Evolutionary conservation across 30 jellyfish, hydroid and myxozoan species (phyloP).

Genomic region (Phacellophora camtschatica): DNA sequence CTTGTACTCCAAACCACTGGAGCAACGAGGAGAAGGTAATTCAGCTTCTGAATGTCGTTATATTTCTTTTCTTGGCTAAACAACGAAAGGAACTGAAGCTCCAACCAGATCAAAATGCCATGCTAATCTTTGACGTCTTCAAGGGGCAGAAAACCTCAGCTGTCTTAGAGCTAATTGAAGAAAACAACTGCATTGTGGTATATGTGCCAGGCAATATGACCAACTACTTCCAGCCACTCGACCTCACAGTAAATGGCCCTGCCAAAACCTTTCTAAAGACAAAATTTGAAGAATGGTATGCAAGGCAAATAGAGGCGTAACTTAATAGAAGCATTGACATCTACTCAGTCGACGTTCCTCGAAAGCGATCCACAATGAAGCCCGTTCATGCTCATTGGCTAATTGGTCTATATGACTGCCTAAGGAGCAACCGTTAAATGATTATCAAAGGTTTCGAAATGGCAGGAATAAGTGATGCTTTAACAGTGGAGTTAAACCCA

Average conservation of each 20-base stretch:
- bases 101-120: slow-evolving; percentile 43
- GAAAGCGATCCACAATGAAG: slow-evolving; percentile 52
- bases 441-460: slow-evolving; percentile 19
- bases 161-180: slow-evolving; percentile 29
- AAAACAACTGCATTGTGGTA: slow-evolving; percentile 22
- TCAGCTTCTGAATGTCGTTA: slow-evolving; percentile 14
- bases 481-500: not conserved
- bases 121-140: slow-evolving; percentile 53
- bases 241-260: slow-evolving; percentile 41
- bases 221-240: slow-evolving; percentile 49
- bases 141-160: slow-evolving; percentile 20
- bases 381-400: slow-evolving; percentile 68
- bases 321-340: slow-evolving; percentile 21
- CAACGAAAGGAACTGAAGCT: not conserved
- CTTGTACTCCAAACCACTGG: slow-evolving; percentile 44
- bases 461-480: slow-evolving; percentile 40
- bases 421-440: slow-evolving; percentile 16
- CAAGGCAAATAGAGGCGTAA: slow-evolving; percentile 11
- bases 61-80: slow-evolving; percentile 18
- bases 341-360: slow-evolving; percentile 43
- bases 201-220: slow-evolving; percentile 52
- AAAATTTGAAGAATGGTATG: slow-evolving; percentile 31
- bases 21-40: slow-evolving; percentile 50
- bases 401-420: slow-evolving; percentile 46
- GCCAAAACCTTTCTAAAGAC: slow-evolving; percentile 36